phyloP scores from a whole-genome alignment of 92 coral and sea anemone genomes.

The Siderastrea radians region DNA sequence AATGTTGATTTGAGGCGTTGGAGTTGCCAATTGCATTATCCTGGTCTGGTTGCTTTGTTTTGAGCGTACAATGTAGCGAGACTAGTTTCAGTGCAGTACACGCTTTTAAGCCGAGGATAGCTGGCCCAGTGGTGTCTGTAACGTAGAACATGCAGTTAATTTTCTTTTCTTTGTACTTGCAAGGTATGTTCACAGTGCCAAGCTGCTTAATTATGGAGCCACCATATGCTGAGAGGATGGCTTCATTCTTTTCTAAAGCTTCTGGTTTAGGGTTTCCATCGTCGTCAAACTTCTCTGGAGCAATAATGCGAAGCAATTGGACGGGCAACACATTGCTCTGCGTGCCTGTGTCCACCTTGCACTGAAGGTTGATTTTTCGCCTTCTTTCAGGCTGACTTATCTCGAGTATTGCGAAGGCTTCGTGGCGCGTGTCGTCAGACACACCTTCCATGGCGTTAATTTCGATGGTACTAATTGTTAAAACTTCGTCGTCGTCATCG shows the following conservation, averaged over 20 bases:
- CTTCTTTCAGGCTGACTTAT: background rate
- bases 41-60: background rate
- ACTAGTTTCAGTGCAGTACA: slow-evolving; percentile 43
- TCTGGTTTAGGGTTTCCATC: slow-evolving; percentile 49
- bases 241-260: slow-evolving; percentile 42
- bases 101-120: background rate
- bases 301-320: slow-evolving; percentile 1
- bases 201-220: background rate
- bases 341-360: background rate
- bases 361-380: background rate
- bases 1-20: slow-evolving; percentile 1
- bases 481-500: background rate
- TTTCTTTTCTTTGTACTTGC: no score
- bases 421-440: background rate
- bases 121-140: no score
- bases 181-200: no score
- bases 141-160: no score
- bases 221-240: slow-evolving; percentile 49
- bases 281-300: slow-evolving; percentile 32
- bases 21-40: background rate
- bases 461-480: background rate
- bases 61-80: slow-evolving; percentile 27
- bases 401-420: background rate
- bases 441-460: background rate
- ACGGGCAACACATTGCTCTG: background rate